Conservation (phyloP, 2,797 vertebrate genomes). For the Sphenopsis melanotis region DNA sequence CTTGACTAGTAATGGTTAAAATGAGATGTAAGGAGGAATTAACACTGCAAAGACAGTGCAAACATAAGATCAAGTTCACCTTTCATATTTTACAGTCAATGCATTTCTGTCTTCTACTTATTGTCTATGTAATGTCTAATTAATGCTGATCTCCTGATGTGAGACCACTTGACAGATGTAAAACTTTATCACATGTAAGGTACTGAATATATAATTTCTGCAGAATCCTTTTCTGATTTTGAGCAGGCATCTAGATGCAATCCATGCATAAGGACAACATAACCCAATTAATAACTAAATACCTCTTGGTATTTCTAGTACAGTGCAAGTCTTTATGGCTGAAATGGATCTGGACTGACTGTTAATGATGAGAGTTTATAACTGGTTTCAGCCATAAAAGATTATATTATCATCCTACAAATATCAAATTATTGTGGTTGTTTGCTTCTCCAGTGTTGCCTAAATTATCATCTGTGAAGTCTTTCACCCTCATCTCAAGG, state of each 20-base stretch:
- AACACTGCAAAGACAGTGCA: not conserved
- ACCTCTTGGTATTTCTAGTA: not conserved
- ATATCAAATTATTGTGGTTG: not conserved
- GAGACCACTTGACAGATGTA: not conserved
- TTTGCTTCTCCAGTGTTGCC: not conserved
- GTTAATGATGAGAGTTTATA: not conserved
- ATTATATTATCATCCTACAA: not conserved
- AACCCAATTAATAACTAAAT: not conserved
- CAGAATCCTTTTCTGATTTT: not conserved
- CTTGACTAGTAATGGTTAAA: not conserved
- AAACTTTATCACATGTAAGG: not conserved
- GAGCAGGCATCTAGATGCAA: not conserved
- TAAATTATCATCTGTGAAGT: not conserved
- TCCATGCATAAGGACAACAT: not conserved
- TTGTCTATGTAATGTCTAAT: not conserved
- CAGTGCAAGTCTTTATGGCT: not conserved
- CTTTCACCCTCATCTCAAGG: not conserved
- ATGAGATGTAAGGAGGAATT: not conserved
- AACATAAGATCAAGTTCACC: not conserved
- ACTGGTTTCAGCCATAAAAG: not conserved
- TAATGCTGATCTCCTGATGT: not conserved
- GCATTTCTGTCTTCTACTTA: not conserved
- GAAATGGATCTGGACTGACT: not conserved
- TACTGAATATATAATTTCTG: not conserved
- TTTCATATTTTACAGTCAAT: not conserved